phyloP scores from a whole-genome alignment of 2,888 invertebrate genomes.

The Tillus elongatus region DNA sequence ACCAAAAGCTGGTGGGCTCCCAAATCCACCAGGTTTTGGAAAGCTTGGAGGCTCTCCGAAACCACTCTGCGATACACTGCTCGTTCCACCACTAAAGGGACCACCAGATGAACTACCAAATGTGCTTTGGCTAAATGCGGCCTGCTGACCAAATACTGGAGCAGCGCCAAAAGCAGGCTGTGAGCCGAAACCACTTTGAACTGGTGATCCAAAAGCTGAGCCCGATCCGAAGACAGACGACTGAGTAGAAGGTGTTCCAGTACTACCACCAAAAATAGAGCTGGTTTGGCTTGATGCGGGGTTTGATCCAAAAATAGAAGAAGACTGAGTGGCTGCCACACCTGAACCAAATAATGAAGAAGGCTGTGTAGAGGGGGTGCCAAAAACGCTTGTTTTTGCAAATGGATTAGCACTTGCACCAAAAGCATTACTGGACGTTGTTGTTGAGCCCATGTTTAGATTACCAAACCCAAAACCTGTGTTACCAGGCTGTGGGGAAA shows the following conservation, averaged over 20 bases:
- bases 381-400: constrained; percentile 14
- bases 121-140: constrained; percentile 4
- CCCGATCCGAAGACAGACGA: background rate
- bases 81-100: constrained; percentile 10
- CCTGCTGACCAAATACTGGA: constrained; percentile 6
- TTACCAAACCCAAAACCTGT: constrained; percentile 27
- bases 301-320: constrained; percentile 18
- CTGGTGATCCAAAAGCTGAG: constrained; percentile 35
- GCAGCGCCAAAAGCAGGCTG: constrained; percentile 26
- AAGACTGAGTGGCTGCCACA: constrained; percentile 24
- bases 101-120: constrained; percentile 8
- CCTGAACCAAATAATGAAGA: background rate
- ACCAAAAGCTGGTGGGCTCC: constrained; percentile 15
- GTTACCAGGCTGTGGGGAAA: background rate
- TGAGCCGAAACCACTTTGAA: no score
- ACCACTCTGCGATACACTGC: constrained; percentile 14
- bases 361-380: constrained; percentile 7
- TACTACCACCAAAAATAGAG: constrained; percentile 20
- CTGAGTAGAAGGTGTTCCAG: no score
- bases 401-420: constrained; percentile 23
- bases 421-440: constrained; percentile 23
- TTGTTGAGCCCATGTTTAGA: constrained; percentile 24
- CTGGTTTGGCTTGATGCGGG: no score
- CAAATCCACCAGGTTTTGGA: constrained; percentile 14
- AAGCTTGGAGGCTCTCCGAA: constrained; percentile 21